Conservation (phyloP, 1,140 invertebrate species). For the Cotesia chilonis region DNA sequence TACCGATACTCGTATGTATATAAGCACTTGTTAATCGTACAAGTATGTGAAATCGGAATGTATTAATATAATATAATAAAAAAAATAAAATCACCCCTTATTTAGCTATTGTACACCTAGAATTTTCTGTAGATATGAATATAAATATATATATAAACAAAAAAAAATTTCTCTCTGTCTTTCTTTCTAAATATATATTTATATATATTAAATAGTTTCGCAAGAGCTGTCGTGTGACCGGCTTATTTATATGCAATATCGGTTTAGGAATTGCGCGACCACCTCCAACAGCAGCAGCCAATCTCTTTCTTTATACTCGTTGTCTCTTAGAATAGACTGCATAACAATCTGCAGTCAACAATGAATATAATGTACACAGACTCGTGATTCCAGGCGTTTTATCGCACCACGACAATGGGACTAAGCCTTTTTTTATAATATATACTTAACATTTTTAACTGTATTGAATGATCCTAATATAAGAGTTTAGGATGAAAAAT, state of each 20-base stretch:
- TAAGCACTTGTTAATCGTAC: not conserved
- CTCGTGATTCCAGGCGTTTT: constrained; percentile 56
- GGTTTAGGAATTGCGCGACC: constrained; percentile 31
- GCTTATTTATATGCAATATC: constrained; percentile 33
- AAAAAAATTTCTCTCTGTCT: not conserved
- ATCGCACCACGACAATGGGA: constrained; percentile 45
- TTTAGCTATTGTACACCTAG: not conserved
- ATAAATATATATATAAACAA: no score
- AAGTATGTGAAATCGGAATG: no score
- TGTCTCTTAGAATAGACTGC: constrained; percentile 30
- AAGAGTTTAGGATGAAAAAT: not conserved
- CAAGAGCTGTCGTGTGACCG: constrained; percentile 23
- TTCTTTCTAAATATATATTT: not conserved
- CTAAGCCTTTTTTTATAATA: constrained; percentile 11
- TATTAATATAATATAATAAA: constrained; percentile 21
- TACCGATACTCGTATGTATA: no score
- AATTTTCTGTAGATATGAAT: not conserved
- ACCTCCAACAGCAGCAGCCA: constrained; percentile 21
- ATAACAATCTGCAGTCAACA: constrained; percentile 9
- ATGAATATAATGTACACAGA: constrained; percentile 29
- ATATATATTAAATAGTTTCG: constrained; percentile 27
- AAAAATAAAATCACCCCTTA: constrained; percentile 33
- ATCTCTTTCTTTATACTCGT: constrained; percentile 21
- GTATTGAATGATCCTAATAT: not conserved
- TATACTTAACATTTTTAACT: not conserved